Base-by-base conservation (phyloP, 2,888 invertebrate genomes). In the Drosophila nr. medialis region DNA sequence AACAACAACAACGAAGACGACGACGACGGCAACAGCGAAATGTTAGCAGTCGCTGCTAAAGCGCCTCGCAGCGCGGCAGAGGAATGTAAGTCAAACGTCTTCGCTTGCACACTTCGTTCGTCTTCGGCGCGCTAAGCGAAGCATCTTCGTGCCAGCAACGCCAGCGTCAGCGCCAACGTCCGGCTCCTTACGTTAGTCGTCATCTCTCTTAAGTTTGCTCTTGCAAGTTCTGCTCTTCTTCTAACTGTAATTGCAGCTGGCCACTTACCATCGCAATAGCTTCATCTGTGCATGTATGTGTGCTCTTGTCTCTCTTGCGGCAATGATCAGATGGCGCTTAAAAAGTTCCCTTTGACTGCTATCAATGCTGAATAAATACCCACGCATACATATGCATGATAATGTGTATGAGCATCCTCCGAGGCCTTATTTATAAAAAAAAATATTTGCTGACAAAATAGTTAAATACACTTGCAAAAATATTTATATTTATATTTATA, bases 11-110 rank as follows among this genome's bases (percentile, higher is more conserved):
- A 55, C 13, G 29, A 55, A 38, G 27, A 24, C 55, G 13, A 30
- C 32, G 13, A 30, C 32, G 62, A 42, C 29, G 64, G 48, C 48
- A 48, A 21, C 32, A 8, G 30, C 64, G 24, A 45, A 80, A 70
- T 36, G 15, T 24, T 45, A 63, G 61, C 27, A 63, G 63, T 34
- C 34, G 58, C 42, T 65, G 66, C 30, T 29, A 50, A 50, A 49
- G 71, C 67, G 83, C 48, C 45, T 29, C 59, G 58, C 60, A 42
- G 11, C 24, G 45, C 75, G 70, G 65, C 83, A 74, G 67, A 66
- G 79, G 75, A 78, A 89, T 77, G 79, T 87, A 89, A 86, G 81
- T 78, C 89, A 86, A 90, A 90, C 72, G 74, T 90, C 86, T 86
- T 86, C 90, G 85, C 45, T 72, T 13, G 42, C 50, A 40, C 58